phyloP scores from a whole-genome alignment of 2,797 vertebrate species.

The Schizothorax lantsangensis region DNA sequence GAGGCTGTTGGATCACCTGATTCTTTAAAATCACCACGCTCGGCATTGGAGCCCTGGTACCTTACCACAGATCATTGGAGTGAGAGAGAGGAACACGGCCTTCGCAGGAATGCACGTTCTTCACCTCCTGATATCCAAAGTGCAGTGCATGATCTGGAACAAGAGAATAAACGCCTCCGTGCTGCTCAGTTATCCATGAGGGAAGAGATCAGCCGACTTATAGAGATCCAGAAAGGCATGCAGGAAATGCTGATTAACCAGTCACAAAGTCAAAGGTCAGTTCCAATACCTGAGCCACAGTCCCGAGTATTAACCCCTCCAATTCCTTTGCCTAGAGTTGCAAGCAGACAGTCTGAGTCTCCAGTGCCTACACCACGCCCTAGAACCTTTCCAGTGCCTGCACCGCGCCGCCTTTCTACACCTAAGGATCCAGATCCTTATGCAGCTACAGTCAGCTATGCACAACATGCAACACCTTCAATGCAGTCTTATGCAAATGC shows the following conservation, averaged over 20 bases:
- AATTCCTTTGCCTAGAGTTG: neutral
- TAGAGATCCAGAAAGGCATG: neutral
- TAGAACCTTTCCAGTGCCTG: neutral
- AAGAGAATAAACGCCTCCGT: neutral
- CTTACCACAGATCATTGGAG: neutral
- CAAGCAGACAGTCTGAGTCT: neutral
- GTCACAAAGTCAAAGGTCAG: neutral
- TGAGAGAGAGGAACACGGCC: neutral
- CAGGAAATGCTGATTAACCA: neutral
- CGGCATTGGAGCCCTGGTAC: neutral
- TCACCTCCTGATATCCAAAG: neutral
- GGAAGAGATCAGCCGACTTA: neutral
- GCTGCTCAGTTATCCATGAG: neutral
- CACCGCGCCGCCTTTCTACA: too few species aligned
- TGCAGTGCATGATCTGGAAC: neutral
- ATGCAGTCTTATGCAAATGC: too few species aligned
- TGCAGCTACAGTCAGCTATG: too few species aligned
- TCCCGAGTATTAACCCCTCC: neutral
- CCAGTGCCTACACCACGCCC: neutral
- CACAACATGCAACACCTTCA: too few species aligned
- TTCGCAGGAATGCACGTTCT: neutral
- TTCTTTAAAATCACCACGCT: neutral
- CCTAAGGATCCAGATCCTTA: too few species aligned
- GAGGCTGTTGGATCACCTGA: neutral
- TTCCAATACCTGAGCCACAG: neutral